Percentiles rank a stretch among this genome's conserved stretches.
These are phyloP conservation scores for Pseudochirops cupreus DNA, from an alignment of 2,797 vertebrate species.

Conservation along the genomic window DNA sequence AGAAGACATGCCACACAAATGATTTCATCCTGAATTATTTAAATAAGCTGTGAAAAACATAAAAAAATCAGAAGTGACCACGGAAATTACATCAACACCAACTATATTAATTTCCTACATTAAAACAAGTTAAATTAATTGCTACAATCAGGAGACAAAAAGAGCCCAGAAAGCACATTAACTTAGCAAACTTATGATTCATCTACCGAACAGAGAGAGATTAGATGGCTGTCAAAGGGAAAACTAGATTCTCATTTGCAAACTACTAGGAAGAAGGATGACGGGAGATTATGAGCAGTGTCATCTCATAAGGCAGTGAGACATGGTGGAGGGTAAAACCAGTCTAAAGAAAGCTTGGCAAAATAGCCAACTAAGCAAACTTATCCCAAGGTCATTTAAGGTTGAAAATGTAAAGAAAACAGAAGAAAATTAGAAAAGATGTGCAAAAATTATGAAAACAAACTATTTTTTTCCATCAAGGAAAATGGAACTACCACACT, in stretches of 20 bases:
- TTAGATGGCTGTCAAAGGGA: neutral
- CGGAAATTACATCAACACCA: neutral
- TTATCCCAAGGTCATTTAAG: neutral
- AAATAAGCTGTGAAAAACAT: neutral
- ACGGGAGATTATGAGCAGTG: neutral
- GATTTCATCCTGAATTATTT: neutral
- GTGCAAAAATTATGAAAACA: neutral
- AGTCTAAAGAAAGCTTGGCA: neutral
- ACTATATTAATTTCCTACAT: neutral
- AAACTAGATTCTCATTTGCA: neutral
- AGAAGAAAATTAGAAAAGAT: neutral
- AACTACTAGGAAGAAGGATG: neutral
- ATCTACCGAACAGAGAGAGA: no score
- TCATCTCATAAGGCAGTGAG: neutral
- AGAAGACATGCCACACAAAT: neutral
- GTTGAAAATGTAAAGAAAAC: neutral
- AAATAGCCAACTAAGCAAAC: neutral
- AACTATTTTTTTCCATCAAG: neutral
- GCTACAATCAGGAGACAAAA: neutral
- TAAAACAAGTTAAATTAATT: neutral
- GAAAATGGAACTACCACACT: neutral
- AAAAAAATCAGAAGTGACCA: neutral
- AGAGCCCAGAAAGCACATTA: neutral
- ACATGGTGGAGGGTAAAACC: neutral
- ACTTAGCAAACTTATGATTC: neutral